Evolutionary conservation across 2,888 invertebrate genomes (phyloP).

Genomic region (Melinopterus prodromus): DNA sequence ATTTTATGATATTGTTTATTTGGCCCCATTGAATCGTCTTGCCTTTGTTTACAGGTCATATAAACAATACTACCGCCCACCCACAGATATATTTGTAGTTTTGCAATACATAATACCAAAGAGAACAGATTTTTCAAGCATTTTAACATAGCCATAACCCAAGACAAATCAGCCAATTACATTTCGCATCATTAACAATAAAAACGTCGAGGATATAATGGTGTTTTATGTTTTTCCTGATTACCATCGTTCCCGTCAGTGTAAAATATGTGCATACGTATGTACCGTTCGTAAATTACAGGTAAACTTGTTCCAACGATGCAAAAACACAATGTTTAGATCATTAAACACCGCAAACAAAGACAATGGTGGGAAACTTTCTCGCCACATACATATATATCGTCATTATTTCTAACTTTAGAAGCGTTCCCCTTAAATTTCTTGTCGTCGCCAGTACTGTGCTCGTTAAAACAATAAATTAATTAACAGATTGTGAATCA

Average conservation of each 20-base stretch:
- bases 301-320: not conserved
- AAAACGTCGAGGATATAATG: not conserved
- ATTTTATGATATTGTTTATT: too few relatives aligned
- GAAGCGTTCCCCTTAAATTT: not conserved
- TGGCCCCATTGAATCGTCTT: too few relatives aligned
- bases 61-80: too few relatives aligned
- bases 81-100: too few relatives aligned
- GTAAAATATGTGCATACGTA: not conserved
- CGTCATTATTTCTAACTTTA: not conserved
- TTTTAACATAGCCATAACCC: too few relatives aligned
- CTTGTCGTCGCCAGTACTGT: not conserved
- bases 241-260: not conserved
- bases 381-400: not conserved
- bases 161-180: too few relatives aligned
- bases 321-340: not conserved
- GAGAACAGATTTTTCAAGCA: too few relatives aligned
- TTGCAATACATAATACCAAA: too few relatives aligned
- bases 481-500: not conserved
- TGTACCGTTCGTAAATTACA: not conserved
- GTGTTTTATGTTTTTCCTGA: not conserved
- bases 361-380: not conserved
- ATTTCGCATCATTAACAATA: too few relatives aligned
- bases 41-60: too few relatives aligned
- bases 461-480: not conserved
- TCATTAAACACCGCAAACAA: not conserved